Evolutionary conservation across 2,888 invertebrate species (phyloP), one percentile per base, ranked within the genome.

Genomic region (Euproctis similis): DNA sequence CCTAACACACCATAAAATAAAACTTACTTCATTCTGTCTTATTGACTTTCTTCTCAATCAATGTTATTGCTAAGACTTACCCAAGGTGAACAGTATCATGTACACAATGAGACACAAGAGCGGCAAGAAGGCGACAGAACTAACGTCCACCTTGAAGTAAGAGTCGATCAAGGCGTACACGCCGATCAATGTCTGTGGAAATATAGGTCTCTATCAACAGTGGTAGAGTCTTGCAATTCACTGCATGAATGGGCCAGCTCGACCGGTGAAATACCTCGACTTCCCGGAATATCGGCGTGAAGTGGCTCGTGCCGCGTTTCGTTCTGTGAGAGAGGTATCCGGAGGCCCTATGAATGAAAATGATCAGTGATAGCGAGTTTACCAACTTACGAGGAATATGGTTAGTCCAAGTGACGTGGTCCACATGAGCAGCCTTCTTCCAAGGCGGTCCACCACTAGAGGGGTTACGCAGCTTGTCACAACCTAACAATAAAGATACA

Each of bases 371-470:
- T n/a, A n/a, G n/a, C n/a, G n/a, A n/a, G n/a, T n/a, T n/a, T n/a
- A n/a, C n/a, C n/a, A n/a, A 59, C 75, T 86, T 34, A 88, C 88
- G 59, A 90, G 66, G 18, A 89, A 87, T 12, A 92, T 56, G 4
- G 86, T 82, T 63, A 92, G 90, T 0, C 91, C 88, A 8, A 88
- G 53, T 0, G 92, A 91, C 0, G 94, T 94, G 8, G 90, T 76
- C 42, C 94, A 80, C 36, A 95, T 87, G 17, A 96, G 86, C 1
- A 90, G 76, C 39, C 90, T 88, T 36, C 95, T 86, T 1, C 95
- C 95, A 24, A 90, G 85, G 21, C 88, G 86, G 62, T 95, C 95
- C 26, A 93, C 93, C 16, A 94, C 85, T 5, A 91, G 52, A 0
- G 93, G 92, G 0, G 92, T 90, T 1, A 90, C 62, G 21, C 85